phyloP scores from a whole-genome alignment of 2,113 vertebrate genomes.

The Fregata magnificens region DNA sequence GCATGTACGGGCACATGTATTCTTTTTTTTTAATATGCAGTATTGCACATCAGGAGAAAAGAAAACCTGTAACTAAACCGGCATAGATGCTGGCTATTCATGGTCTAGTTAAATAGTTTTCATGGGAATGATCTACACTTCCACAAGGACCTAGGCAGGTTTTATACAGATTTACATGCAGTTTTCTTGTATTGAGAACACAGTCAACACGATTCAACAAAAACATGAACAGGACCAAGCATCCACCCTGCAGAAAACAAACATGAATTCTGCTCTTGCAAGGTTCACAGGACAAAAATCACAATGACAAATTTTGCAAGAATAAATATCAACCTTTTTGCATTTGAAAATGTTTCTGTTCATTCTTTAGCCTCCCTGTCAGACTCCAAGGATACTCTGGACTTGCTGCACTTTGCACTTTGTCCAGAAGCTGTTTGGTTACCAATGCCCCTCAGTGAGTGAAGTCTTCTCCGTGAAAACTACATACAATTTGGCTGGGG shows the following conservation, averaged over 20 bases:
- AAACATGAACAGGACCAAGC: background rate
- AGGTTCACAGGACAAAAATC: background rate
- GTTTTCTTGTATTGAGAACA: background rate
- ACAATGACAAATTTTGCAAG: background rate
- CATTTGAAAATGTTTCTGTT: background rate
- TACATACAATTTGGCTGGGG: constrained; percentile 31
- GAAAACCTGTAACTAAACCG: background rate
- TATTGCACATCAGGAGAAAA: background rate
- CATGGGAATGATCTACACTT: background rate
- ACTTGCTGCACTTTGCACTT: constrained; percentile 35
- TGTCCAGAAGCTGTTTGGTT: constrained; percentile 50
- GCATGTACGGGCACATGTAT: background rate
- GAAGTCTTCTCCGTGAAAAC: constrained; percentile 39
- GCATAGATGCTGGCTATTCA: background rate
- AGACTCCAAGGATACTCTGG: constrained; percentile 24
- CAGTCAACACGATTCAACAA: background rate
- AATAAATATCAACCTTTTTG: background rate
- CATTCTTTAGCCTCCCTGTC: background rate
- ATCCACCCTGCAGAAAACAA: background rate
- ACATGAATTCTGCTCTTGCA: background rate
- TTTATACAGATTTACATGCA: background rate
- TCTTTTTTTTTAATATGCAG: background rate
- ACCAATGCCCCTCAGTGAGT: constrained; percentile 20
- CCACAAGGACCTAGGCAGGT: background rate
- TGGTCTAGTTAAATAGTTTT: background rate